Evolutionary conservation across 2,113 vertebrate species (phyloP), one percentile per base, ranked within the genome.

Genomic region (Phyllopteryx taeniolatus): DNA sequence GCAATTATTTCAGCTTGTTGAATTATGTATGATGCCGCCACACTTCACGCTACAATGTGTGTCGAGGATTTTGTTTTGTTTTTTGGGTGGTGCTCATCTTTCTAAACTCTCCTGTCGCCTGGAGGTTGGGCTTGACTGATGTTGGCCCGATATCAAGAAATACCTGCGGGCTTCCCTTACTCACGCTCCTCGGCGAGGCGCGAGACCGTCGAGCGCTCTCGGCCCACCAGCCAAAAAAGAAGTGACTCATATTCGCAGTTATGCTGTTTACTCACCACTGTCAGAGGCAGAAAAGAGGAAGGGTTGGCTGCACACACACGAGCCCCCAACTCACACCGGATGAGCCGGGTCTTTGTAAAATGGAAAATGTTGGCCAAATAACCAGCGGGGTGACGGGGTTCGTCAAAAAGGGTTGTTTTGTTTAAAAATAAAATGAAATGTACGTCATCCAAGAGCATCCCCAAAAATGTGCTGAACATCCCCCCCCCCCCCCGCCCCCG

Each of bases 51-150:
- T 67, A 68, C 15, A 64, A 51, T 77, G 76, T 76, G 27, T 43
- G 0, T 20, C 0, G 9, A 46, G 33, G 76, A 73, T 79, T 80
- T 27, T 27, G 3, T 47, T 27, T 61, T 15, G 27, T 31, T 49
- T 17, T 61, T 43, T 64, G 22, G 57, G 2, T 2, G 56, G 11
- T 11, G 42, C 73, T 70, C 66, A 39, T 47, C 70, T 33, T 20
- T 80, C 72, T 80, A 61, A 56, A 3, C 69, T 71, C 75, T 53
- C 65, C 78, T 73, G 81, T 77, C 80, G 76, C 85, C 76, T 19
- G 69, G 66, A 86, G 85, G 85, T 88, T 80, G 83, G 81, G 86
- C 83, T 82, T 90, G 87, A 88, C 83, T 89, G 74, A 67, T 76
- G 78, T 85, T 88, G 83, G 86, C 83, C 73, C 70, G 70, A 66